Conservation (phyloP, 1,140 invertebrate genomes). For the Nasonia vitripennis region DNA sequence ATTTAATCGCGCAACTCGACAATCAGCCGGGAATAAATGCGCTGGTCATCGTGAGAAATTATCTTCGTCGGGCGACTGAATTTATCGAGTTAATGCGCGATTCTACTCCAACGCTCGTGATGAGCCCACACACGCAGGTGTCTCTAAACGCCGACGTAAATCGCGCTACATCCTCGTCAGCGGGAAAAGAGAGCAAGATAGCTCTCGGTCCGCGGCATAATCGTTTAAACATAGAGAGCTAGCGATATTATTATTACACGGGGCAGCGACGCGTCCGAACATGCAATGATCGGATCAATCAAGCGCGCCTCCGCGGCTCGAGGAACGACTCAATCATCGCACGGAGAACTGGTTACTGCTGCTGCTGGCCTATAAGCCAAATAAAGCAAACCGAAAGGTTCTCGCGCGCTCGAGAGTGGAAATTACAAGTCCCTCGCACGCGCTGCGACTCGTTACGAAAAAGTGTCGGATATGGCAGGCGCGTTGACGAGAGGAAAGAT, state of each 20-base stretch:
- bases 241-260: constrained; percentile 44
- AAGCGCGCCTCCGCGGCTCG: constrained; percentile 28
- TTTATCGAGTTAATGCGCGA: too few relatives aligned
- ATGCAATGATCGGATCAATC: constrained; percentile 51
- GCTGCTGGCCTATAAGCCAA: not conserved
- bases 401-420: constrained; percentile 31
- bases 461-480: constrained; percentile 26
- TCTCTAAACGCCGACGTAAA: constrained; percentile 32
- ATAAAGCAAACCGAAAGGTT: constrained; percentile 32
- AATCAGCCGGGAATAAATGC: not conserved
- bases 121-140: not conserved
- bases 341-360: constrained; percentile 34
- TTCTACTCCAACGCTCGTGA: too few relatives aligned
- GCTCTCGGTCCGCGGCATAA: not conserved
- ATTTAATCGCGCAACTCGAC: not conserved
- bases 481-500: not conserved
- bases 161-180: not conserved
- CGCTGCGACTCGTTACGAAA: constrained; percentile 34
- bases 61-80: too few relatives aligned
- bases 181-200: not conserved
- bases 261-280: constrained; percentile 13
- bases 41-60: too few relatives aligned
- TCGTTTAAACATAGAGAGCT: constrained; percentile 19
- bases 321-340: constrained; percentile 50
- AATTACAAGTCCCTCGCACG: constrained; percentile 51